Base-by-base conservation (phyloP, 2,888 invertebrate genomes). In the Microdon myrmicae region DNA sequence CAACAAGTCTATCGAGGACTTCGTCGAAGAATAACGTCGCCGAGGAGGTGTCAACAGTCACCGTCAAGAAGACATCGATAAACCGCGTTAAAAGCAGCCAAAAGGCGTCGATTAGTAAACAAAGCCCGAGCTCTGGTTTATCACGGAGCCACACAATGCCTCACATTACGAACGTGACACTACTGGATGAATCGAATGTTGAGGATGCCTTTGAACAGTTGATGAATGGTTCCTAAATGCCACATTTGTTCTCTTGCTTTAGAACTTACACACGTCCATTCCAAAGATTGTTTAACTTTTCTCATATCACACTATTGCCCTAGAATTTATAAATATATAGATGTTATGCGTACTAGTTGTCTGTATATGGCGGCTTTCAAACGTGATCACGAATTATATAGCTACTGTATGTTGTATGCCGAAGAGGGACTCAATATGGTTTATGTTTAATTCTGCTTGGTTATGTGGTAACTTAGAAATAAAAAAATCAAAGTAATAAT, bases 191-290 rank as follows among this genome's bases (percentile, higher is more conserved):
- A 79, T 87, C 83, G 80, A 90, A 92, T 81, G 90, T 92, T 60
- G 94, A 94, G 77, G 88, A 88, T 82, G 91, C 91, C 70, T 94
- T 94, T 82, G 93, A 94, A 78, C 88, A 89, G 80, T 85, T 94
- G 72, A 90, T 93, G 83, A 83, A 84, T 81, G 83, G 76, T 67
- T 76, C 78, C 22, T 77, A 75, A 37, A 67, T 25, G 31, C 25
- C 12, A 22, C 4, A 16, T 9, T 48, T 28, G 51, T 10, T 29
- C 9, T 32, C 39, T 49, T 51, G 41, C 51, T 43, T 41, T 45
- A 51, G 55, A 51, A 26, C 39, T 48, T 41, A 54, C 26, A 12
- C 49, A 38, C 53, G 35, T 39, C 47, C 54, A 58, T 67, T 68
- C 53, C 68, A 68, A 64, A 51, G 59, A 55, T n/a, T n/a, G n/a